phyloP scores from a whole-genome alignment of 2,797 vertebrate species.

The Betta splendens region DNA sequence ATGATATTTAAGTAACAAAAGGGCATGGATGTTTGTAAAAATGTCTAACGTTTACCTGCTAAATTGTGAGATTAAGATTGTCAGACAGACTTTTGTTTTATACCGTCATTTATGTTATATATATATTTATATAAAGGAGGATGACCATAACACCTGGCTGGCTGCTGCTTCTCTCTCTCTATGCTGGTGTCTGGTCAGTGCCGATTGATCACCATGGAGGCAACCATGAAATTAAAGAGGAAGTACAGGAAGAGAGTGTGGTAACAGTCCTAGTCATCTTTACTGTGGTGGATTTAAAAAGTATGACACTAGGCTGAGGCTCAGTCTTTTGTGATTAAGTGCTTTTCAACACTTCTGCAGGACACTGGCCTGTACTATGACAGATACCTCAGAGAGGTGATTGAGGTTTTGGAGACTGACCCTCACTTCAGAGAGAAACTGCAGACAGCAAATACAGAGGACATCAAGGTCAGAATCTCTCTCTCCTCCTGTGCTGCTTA shows the following conservation, averaged over 20 bases:
- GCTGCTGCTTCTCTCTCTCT: slow-evolving; percentile 73
- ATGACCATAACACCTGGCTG: slow-evolving; percentile 61
- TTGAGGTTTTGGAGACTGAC: slow-evolving; percentile 91
- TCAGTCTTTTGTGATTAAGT: not conserved
- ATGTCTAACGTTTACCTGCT: too few species aligned
- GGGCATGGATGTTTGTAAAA: too few species aligned
- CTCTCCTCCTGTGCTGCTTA: too few species aligned
- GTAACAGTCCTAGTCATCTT: slow-evolving; percentile 37
- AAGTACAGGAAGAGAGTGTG: slow-evolving; percentile 77
- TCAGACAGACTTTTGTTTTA: too few species aligned
- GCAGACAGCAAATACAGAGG: slow-evolving; percentile 89
- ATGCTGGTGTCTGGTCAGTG: slow-evolving; percentile 66
- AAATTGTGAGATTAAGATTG: too few species aligned
- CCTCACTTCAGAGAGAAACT: slow-evolving; percentile 93
- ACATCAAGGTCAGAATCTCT: slow-evolving; percentile 84
- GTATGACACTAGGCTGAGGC: rapidly evolving
- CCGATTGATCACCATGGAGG: slow-evolving; percentile 77
- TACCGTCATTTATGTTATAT: too few species aligned
- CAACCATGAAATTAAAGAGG: slow-evolving; percentile 66
- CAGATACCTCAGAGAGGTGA: slow-evolving; percentile 90
- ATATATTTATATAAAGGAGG: too few species aligned
- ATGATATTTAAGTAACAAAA: too few species aligned
- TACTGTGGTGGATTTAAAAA: not conserved
- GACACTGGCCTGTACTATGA: slow-evolving; percentile 93
- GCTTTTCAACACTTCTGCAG: slow-evolving; percentile 62